A percentile compares a stretch with the other conserved stretches of the same genome.
phyloP scores from a whole-genome alignment of 2,888 invertebrate genomes.

The Odontomyia ornata region DNA sequence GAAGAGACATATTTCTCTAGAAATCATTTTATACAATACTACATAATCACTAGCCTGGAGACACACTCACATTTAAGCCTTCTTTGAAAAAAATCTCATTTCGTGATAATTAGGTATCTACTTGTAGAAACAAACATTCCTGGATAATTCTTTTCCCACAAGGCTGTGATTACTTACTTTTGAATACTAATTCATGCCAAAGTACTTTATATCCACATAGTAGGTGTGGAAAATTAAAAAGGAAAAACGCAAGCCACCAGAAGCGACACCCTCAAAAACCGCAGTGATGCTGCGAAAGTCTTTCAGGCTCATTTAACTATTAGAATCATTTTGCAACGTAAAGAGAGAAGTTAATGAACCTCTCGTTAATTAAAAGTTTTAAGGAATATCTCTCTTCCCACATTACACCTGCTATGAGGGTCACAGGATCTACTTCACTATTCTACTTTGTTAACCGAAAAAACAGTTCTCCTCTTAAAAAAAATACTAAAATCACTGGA shows the following conservation, averaged over 20 bases:
- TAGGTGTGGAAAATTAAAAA: neutral
- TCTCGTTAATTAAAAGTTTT: neutral
- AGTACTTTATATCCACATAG: neutral
- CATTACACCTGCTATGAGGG: neutral
- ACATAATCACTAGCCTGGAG: too few species aligned
- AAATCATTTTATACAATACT: too few species aligned
- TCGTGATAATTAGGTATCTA: too few species aligned
- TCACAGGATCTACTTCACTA: neutral
- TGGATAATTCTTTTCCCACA: too few species aligned
- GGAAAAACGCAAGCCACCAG: neutral
- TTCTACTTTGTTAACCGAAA: neutral
- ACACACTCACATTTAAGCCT: too few species aligned
- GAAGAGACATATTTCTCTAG: too few species aligned
- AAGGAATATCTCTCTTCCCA: neutral
- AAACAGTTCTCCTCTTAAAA: neutral
- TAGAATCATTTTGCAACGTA: neutral
- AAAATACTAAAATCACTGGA: neutral
- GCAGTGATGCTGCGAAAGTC: neutral
- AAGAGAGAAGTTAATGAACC: neutral
- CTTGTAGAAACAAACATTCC: too few species aligned
- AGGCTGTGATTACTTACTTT: too few species aligned
- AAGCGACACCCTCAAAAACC: neutral
- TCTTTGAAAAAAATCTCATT: too few species aligned
- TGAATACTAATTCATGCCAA: neutral
- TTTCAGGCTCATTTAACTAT: neutral